Conservation (phyloP, 2,797 vertebrate species). For the Lutjanus campechanus region DNA sequence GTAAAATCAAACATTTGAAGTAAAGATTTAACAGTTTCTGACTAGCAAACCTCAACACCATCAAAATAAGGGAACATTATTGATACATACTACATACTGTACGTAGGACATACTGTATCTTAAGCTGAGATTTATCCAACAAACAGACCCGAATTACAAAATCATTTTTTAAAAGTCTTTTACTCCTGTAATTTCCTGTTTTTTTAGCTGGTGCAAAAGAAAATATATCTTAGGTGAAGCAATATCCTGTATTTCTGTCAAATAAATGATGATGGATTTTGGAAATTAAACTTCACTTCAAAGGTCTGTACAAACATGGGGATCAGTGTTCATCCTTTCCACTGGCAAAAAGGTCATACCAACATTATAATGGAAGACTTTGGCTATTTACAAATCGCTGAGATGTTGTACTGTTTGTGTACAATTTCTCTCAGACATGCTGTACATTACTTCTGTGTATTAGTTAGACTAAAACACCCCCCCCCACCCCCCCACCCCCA, state of each 20-base stretch:
- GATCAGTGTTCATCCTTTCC: slow-evolving; percentile 73
- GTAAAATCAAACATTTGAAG: slow-evolving; percentile 83
- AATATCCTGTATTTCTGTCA: slow-evolving; percentile 63
- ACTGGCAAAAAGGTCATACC: slow-evolving; percentile 75
- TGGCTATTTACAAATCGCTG: slow-evolving; percentile 77
- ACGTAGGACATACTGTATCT: slow-evolving; percentile 88
- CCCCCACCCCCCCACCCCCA: slow-evolving; percentile 6
- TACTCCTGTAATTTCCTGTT: slow-evolving; percentile 87
- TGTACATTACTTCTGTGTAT: slow-evolving; percentile 72
- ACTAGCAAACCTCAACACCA: slow-evolving; percentile 98
- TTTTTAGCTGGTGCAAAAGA: slow-evolving; percentile 91
- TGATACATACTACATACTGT: slow-evolving; percentile 87
- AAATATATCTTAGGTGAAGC: slow-evolving; percentile 92
- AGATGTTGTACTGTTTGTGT: slow-evolving; percentile 61
- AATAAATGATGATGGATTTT: slow-evolving; percentile 85
- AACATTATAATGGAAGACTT: slow-evolving; percentile 92
- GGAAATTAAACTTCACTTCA: slow-evolving; percentile 82
- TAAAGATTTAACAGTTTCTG: slow-evolving; percentile 97
- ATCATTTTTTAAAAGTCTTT: slow-evolving; percentile 90
- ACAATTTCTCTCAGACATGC: slow-evolving; percentile 67
- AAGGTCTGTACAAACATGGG: slow-evolving; percentile 79
- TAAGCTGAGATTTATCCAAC: slow-evolving; percentile 94
- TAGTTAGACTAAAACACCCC: slow-evolving; percentile 47
- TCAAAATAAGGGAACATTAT: slow-evolving; percentile 98
- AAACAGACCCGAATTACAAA: slow-evolving; percentile 97